Percentiles rank a stretch among this genome's conserved stretches.
These are phyloP conservation scores for Ypsolopha scabrella DNA, from an alignment of 2,888 invertebrate genomes.

Conservation along the genomic window DNA sequence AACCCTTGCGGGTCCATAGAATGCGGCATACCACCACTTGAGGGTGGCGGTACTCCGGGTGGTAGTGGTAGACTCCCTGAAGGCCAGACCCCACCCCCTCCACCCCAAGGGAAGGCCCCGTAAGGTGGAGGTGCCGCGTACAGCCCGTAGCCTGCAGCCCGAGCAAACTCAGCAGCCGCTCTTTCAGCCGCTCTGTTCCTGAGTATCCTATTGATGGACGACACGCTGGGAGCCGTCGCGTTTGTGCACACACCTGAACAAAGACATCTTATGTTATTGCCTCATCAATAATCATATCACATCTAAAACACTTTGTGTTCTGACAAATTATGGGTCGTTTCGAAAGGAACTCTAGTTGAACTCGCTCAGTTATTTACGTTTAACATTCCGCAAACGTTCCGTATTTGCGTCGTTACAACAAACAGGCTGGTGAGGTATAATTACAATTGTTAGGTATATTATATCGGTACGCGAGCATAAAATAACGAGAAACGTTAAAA, in stretches of 20 bases:
- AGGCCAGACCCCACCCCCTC: slow-evolving; percentile 64
- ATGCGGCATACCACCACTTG: slow-evolving; percentile 45
- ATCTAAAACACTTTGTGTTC: too few relatives aligned
- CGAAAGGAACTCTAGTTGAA: not conserved
- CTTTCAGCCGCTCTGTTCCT: slow-evolving; percentile 96
- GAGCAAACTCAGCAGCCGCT: slow-evolving; percentile 95
- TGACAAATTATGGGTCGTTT: too few relatives aligned
- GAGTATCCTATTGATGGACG: slow-evolving; percentile 96
- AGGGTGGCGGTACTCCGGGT: slow-evolving; percentile 52
- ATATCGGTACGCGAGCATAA: slow-evolving; percentile 18
- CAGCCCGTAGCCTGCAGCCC: slow-evolving; percentile 90
- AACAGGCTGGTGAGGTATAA: slow-evolving; percentile 1
- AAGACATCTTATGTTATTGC: not conserved
- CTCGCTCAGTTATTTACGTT: slow-evolving; percentile 3
- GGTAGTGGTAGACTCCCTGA: slow-evolving; percentile 69
- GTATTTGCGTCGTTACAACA: not conserved
- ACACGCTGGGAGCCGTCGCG: slow-evolving; percentile 95
- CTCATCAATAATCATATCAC: too few relatives aligned
- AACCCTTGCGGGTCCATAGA: slow-evolving; percentile 55
- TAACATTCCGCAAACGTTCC: not conserved
- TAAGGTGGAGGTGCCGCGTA: slow-evolving; percentile 82
- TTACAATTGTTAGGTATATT: not conserved
- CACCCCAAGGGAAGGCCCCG: slow-evolving; percentile 71
- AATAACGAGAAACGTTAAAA: slow-evolving; percentile 51
- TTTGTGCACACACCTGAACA: slow-evolving; percentile 92